phyloP scores from a whole-genome alignment of 1,140 invertebrate species.

The Metopolophium dirhodum region DNA sequence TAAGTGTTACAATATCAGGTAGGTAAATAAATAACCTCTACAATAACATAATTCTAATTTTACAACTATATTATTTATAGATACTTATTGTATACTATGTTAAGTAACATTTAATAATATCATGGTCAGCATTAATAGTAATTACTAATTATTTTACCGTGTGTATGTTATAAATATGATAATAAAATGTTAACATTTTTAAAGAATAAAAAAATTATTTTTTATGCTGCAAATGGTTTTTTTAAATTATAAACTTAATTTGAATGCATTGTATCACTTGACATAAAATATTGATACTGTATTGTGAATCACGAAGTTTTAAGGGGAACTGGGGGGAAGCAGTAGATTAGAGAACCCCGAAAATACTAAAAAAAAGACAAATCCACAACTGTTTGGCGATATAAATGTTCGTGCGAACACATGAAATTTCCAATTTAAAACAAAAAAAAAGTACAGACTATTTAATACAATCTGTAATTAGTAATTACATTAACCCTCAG shows the following conservation, averaged over 20 bases:
- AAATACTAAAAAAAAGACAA: not conserved
- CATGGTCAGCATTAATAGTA: not conserved
- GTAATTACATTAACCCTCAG: not conserved
- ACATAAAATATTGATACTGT: not conserved
- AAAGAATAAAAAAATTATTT: not conserved
- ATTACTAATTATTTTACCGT: not conserved
- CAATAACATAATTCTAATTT: not conserved
- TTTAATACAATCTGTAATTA: not conserved
- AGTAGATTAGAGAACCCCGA: not conserved
- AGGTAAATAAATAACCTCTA: not conserved
- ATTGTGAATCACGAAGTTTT: not conserved
- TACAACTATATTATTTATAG: conserved; percentile 12
- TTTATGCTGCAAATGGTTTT: not conserved
- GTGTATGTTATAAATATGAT: not conserved
- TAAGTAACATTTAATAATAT: not conserved
- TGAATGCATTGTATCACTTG: not conserved
- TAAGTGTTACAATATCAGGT: not conserved
- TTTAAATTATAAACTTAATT: not conserved
- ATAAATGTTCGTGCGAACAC: not conserved
- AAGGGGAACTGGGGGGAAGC: not conserved
- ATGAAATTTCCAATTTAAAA: not conserved
- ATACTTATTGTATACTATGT: not conserved
- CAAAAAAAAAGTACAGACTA: too few relatives aligned
- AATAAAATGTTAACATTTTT: not conserved
- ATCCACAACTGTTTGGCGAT: not conserved